Conservation (phyloP, 1,140 invertebrate species). For the Lanistes nyassanus region DNA sequence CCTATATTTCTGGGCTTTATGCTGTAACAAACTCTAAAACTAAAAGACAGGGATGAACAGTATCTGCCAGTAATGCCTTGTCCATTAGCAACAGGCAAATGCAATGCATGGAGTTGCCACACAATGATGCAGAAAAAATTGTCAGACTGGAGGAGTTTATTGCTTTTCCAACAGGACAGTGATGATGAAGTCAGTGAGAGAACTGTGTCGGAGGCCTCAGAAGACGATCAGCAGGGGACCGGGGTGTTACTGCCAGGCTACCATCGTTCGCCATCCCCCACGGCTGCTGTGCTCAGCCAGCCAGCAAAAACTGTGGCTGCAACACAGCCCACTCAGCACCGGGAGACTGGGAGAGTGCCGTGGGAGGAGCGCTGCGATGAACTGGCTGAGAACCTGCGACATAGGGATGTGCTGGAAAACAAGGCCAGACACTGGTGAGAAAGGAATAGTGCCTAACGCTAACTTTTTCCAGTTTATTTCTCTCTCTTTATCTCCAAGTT, state of each 20-base stretch:
- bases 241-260: constrained; percentile 59
- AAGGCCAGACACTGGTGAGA: constrained; percentile 58
- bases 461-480: too few species aligned
- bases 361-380: constrained; percentile 47
- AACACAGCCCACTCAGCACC: constrained; percentile 21
- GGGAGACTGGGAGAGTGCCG: constrained; percentile 22
- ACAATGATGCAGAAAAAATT: too few species aligned
- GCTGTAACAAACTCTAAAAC: too few species aligned
- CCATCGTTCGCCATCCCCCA: constrained; percentile 30
- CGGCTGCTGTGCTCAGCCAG: background rate
- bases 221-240: constrained; percentile 42
- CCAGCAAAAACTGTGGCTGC: constrained; percentile 34
- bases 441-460: background rate
- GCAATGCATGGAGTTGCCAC: too few species aligned
- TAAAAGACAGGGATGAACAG: too few species aligned
- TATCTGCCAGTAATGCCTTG: too few species aligned
- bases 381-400: constrained; percentile 54
- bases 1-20: too few species aligned
- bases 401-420: constrained; percentile 51
- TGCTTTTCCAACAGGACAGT: constrained; percentile 16
- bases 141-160: too few species aligned
- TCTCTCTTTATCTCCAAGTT: too few species aligned
- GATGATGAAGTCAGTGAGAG: constrained; percentile 11
- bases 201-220: constrained; percentile 36
- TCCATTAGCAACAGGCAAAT: too few species aligned